Base-by-base conservation (phyloP, 1,140 invertebrate species). In the Zophobas atratus region DNA sequence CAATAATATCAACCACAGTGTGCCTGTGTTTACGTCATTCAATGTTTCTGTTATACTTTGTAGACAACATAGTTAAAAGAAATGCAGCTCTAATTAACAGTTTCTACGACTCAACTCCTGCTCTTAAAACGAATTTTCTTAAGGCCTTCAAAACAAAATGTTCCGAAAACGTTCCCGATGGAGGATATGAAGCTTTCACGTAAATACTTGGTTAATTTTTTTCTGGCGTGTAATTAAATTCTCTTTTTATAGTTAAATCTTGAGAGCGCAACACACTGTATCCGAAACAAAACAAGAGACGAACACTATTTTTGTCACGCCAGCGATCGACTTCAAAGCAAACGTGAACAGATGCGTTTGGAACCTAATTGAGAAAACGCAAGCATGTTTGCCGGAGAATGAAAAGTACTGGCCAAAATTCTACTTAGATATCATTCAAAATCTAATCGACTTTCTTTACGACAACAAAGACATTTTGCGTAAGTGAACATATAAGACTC, bases 361-460 rank as follows among this genome's bases (percentile, higher is more conserved):
- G 4, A 53, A 79, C 8, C n/a, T 75, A 6, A 49, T 76, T 0
- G 57, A 51, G 51, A 57, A 76, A 60, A 41, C 74, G 2, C 43
- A 60, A 53, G 34, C 39, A 38, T 79, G 77, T 63, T 39, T 79
- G 35, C 39, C 73, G 6, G 49, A 51, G 0, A 36, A 70, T 6
- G 73, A 79, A 60, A 70, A 76, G 60, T 76, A 79, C 55, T 79
- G 53, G 49, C 77, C 77, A 0, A 32, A 79, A 63, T 79, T 79
- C 36, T 46, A 71, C 1, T 60, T 57, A 8, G 74, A 73, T 39
- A 5, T 76, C 4, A 39, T 55, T n/a, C 41, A 71, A 34, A 70
- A 63, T 20, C 1, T 79, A 2, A 57, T 76, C 1, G 67, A 72
- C 0, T 76, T 72, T 36, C 38, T 76, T 39, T 79, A 71, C 35